These are phyloP conservation scores for Solenodon paradoxus DNA, from an alignment of 2,113 vertebrate species.

Conservation along the genomic window DNA sequence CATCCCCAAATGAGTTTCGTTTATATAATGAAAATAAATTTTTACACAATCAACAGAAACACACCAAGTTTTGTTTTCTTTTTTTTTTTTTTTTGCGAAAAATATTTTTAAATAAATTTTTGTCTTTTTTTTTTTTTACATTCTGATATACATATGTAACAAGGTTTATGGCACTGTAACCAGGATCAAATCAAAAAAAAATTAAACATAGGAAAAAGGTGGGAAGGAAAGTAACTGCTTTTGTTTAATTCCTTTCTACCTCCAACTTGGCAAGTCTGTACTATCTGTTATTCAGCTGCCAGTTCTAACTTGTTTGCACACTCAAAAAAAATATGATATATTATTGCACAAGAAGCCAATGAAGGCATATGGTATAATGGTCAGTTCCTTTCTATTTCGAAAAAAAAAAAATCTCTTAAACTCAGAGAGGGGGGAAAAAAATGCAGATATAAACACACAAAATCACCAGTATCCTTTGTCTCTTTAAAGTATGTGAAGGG, in stretches of 20 bases:
- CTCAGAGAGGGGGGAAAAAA: conserved; percentile 89
- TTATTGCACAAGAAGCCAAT: conserved; percentile 97
- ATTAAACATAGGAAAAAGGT: conserved; percentile 35
- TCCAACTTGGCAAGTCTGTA: conserved; percentile 82
- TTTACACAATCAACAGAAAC: conserved; percentile 86
- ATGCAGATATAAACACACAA: conserved; percentile 87
- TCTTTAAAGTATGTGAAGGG: conserved; percentile 75
- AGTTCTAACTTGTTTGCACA: conserved; percentile 85
- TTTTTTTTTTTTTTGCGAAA: conserved; percentile 83
- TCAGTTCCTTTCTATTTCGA: conserved; percentile 82
- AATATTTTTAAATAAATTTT: conserved; percentile 90
- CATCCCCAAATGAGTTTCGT: conserved; percentile 81
- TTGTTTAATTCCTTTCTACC: conserved; percentile 72
- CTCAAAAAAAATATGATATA: conserved; percentile 85
- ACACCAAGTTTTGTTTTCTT: conserved; percentile 83
- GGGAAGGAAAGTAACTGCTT: conserved; percentile 75
- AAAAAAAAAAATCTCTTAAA: conserved; percentile 82
- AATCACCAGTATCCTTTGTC: conserved; percentile 85
- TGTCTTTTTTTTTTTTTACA: conserved; percentile 81
- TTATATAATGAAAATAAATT: conserved; percentile 86
- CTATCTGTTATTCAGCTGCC: conserved; percentile 85
- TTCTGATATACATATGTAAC: conserved; percentile 89
- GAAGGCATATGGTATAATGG: conserved; percentile 90
- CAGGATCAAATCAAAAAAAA: conserved; percentile 81
- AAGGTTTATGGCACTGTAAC: conserved; percentile 89